Percentiles rank a stretch among this genome's conserved stretches.
phyloP scores from a whole-genome alignment of 2,113 vertebrate genomes.

The rat (Rattus norvegicus) region DNA sequence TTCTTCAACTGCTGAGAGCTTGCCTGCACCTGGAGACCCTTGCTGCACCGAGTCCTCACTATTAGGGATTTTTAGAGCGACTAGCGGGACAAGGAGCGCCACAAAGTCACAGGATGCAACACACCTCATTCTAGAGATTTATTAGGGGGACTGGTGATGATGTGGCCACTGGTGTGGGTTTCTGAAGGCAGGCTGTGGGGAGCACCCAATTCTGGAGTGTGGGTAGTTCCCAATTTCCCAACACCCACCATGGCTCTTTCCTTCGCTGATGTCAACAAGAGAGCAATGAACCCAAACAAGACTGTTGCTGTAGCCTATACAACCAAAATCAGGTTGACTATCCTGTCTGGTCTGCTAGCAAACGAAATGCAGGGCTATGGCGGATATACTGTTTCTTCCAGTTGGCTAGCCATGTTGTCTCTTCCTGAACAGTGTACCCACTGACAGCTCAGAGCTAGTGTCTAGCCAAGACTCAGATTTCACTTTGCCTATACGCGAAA shows the following conservation, averaged over 20 bases:
- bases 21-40: neutral
- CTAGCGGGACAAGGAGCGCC: neutral
- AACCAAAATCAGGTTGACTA: accelerated
- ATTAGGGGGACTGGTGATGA: neutral
- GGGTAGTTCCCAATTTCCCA: neutral
- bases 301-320: neutral
- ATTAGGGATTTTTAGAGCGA: neutral
- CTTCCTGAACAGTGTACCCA: accelerated
- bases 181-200: neutral
- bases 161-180: neutral
- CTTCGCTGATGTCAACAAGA: neutral
- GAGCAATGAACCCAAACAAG: neutral
- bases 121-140: neutral
- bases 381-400: neutral
- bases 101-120: too few species aligned
- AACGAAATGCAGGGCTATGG: neutral
- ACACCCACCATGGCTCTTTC: neutral
- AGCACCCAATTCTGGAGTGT: neutral
- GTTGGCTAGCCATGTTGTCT: neutral
- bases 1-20: neutral
- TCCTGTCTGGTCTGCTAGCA: neutral
- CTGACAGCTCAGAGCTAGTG: neutral
- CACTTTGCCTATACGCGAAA: neutral
- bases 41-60: accelerated
- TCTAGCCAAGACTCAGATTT: neutral